A percentile compares a stretch with the other conserved stretches of the same genome.
Evolutionary conservation across 2,797 vertebrate genomes (phyloP).

Genomic region (Hoplostethus mediterraneus): DNA sequence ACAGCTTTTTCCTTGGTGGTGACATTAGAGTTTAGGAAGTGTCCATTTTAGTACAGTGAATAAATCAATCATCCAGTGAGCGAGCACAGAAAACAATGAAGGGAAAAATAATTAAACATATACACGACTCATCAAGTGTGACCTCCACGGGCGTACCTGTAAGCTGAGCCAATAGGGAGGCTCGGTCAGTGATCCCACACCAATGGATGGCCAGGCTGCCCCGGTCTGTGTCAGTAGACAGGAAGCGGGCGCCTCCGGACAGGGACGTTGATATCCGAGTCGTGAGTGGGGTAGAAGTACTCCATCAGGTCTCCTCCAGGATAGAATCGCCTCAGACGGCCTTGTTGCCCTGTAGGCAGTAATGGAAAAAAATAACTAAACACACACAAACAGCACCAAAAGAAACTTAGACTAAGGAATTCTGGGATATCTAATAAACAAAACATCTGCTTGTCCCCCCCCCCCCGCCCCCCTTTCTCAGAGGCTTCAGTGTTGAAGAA

Average conservation of each 20-base stretch:
- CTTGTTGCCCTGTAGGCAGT: constrained; percentile 60
- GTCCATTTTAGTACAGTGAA: too few species aligned
- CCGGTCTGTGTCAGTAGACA: neutral
- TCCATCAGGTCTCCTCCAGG: constrained; percentile 85
- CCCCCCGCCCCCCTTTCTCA: too few species aligned
- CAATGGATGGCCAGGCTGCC: constrained; percentile 76
- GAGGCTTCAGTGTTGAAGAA: too few species aligned
- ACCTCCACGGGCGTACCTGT: constrained; percentile 50
- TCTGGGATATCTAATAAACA: too few species aligned
- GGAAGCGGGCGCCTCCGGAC: neutral
- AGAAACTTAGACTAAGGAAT: too few species aligned
- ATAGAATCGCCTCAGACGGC: constrained; percentile 78
- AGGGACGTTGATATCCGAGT: neutral
- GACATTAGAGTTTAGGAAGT: too few species aligned
- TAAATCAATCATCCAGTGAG: too few species aligned
- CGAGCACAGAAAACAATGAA: too few species aligned
- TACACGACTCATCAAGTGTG: too few species aligned
- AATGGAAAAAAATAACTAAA: neutral
- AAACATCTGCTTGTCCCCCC: too few species aligned
- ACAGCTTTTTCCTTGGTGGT: too few species aligned
- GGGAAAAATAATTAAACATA: too few species aligned
- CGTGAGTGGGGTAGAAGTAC: constrained; percentile 72
- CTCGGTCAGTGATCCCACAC: constrained; percentile 65
- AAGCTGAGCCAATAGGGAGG: constrained; percentile 59
- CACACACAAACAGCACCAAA: neutral